phyloP scores from a whole-genome alignment of 37 sponge, comb jelly and placozoan species.

The Ephydatia muelleri region DNA sequence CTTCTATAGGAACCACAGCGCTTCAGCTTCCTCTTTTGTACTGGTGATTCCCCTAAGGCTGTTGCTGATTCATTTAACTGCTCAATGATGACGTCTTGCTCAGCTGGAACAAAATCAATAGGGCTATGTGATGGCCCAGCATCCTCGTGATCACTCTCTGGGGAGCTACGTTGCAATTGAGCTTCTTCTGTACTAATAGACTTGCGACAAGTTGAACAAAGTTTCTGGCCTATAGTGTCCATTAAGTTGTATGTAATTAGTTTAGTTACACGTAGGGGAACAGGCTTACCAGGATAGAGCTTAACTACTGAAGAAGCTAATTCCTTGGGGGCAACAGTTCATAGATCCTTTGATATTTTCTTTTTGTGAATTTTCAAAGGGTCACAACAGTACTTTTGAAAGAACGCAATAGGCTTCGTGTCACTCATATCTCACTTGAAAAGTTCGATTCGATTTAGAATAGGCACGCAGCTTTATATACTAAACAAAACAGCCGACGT shows the following conservation, averaged over 20 bases:
- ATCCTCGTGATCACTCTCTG: neutral
- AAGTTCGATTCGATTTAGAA: neutral
- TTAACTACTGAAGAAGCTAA: neutral
- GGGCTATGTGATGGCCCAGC: neutral
- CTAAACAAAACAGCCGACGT: neutral
- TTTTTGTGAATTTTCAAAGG: neutral
- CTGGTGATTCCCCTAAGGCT: neutral
- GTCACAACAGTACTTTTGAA: neutral
- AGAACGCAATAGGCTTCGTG: neutral
- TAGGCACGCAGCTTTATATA: neutral
- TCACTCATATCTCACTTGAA: neutral
- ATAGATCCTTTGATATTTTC: neutral
- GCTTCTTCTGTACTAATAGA: neutral
- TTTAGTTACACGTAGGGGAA: neutral
- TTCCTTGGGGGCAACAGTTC: neutral
- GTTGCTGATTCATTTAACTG: neutral
- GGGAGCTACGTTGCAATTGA: neutral
- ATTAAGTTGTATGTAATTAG: neutral
- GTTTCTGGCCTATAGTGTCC: neutral
- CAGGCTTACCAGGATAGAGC: neutral
- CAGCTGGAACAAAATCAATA: neutral
- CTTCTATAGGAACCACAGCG: neutral
- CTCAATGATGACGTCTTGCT: neutral
- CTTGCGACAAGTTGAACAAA: neutral
- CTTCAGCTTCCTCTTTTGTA: neutral